Percentiles rank a stretch among this genome's conserved stretches.
Conservation (phyloP, 2,797 vertebrate species). For the Poeciliopsis presidionis region DNA sequence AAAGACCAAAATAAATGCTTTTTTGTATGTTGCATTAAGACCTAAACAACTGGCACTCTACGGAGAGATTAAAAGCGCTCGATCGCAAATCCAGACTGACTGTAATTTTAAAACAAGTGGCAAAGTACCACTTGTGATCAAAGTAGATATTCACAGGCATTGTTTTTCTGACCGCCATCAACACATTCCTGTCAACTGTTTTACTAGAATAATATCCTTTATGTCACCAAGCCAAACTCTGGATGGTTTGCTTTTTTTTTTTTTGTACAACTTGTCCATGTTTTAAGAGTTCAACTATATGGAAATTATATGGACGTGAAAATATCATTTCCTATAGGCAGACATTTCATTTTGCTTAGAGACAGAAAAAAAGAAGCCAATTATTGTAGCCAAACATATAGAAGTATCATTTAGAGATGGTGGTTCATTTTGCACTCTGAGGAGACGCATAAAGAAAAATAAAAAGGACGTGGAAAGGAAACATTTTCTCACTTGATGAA, state of each 20-base stretch:
- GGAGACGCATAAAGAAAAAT: neutral
- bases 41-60: neutral
- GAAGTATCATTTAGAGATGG: neutral
- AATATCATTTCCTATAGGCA: neutral
- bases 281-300: neutral
- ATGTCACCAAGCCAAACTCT: neutral
- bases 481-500: neutral
- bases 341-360: neutral
- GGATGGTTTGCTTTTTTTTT: neutral
- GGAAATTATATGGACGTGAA: neutral
- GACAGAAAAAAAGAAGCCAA: neutral
- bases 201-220: neutral
- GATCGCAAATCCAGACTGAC: neutral
- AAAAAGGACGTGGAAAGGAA: neutral
- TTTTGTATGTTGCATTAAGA: neutral
- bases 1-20: too few species aligned
- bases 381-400: neutral
- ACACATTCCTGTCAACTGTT: neutral
- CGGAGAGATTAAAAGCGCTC: neutral
- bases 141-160: neutral
- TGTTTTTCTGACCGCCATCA: neutral
- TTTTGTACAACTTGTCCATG: neutral
- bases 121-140: neutral
- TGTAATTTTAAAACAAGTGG: neutral
- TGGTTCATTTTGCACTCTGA: neutral